These are phyloP conservation scores for Bathynomus jamesi DNA, from an alignment of 1,140 invertebrate species.

Conservation along the genomic window DNA sequence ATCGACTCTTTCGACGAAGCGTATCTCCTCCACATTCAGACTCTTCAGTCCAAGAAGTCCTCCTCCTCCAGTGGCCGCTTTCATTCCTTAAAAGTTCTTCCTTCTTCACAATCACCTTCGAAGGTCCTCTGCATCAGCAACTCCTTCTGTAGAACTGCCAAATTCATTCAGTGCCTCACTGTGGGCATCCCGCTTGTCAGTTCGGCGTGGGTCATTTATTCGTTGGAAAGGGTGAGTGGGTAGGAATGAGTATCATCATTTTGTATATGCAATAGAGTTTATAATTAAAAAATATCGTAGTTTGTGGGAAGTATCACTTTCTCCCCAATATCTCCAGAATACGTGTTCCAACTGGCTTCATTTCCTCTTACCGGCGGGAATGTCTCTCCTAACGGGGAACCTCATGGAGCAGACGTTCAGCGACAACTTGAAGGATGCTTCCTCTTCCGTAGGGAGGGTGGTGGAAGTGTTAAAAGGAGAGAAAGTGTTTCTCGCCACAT, in stretches of 20 bases:
- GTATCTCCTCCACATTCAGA: slow-evolving; percentile 14
- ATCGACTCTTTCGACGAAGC: slow-evolving; percentile 28
- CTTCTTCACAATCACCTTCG: background rate
- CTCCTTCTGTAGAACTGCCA: slow-evolving; percentile 28
- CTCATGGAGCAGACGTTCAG: slow-evolving; percentile 7
- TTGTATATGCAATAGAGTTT: background rate
- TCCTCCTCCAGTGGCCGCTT: background rate
- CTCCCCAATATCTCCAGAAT: too few relatives aligned
- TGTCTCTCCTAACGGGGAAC: background rate
- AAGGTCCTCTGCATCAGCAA: slow-evolving; percentile 22
- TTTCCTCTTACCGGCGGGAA: background rate
- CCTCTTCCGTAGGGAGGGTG: background rate
- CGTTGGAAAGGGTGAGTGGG: slow-evolving; percentile 14
- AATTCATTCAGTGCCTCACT: slow-evolving; percentile 33
- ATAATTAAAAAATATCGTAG: too few relatives aligned
- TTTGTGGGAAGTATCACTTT: too few relatives aligned
- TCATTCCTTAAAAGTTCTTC: background rate
- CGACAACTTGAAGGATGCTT: background rate
- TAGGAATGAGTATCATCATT: background rate
- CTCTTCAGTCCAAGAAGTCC: slow-evolving; percentile 6
- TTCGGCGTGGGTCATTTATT: slow-evolving; percentile 26
- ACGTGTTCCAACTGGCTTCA: background rate
- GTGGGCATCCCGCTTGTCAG: slow-evolving; percentile 31
- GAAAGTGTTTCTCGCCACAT: slow-evolving; percentile 24
- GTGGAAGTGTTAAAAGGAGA: slow-evolving; percentile 18